Evolutionary conservation across 2,797 vertebrate species (phyloP), one percentile per base, ranked within the genome.

Genomic region (Melanotaenia boesemani): DNA sequence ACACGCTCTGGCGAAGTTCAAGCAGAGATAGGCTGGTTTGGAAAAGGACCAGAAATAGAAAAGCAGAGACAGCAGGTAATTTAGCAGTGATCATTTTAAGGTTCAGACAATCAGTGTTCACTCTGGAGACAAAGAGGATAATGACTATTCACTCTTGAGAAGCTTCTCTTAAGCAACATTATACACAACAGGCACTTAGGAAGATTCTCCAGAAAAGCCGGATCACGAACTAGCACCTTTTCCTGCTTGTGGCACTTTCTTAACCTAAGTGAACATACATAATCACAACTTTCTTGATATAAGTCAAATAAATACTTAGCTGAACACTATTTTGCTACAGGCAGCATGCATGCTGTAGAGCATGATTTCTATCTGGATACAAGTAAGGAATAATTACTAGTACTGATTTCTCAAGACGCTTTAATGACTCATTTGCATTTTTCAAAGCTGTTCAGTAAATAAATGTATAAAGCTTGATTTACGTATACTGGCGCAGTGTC

Each of bases 101-200:
- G 26, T 69, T 82, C 69, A 74, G 50, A 61, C 68, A 82, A 67
- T 76, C 60, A 62, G 59, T 22, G 63, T 81, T 83, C 68, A 65
- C 79, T 83, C 26, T 32, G 22, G 15, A 63, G 36, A 68, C 5
- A 6, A 63, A 6, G n/a, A 72, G 56, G 18, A 63, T 36, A 54
- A 73, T 46, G 70, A 54, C 41, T 32, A 44, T 73, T 83, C 67
- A 63, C 62, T 77, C 64, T 63, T 80, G 34, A 65, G 64, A 48
- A 44, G 28, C 22, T 65, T 13, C 39, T 58, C 20, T n/a, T 36
- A 62, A 48, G 41, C 57, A 67, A 20, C 20, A 54, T 37, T 62
- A 20, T 55, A 34, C 20, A 3, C 65, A 79, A 62, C 76, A 65
- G 77, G 57, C 41, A 56, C 59, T 67, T 55, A 28, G 5, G 24